A percentile compares a stretch with the other conserved stretches of the same genome.
Evolutionary conservation across 2,113 vertebrate genomes (phyloP).

Genomic region (Gavia stellata): DNA sequence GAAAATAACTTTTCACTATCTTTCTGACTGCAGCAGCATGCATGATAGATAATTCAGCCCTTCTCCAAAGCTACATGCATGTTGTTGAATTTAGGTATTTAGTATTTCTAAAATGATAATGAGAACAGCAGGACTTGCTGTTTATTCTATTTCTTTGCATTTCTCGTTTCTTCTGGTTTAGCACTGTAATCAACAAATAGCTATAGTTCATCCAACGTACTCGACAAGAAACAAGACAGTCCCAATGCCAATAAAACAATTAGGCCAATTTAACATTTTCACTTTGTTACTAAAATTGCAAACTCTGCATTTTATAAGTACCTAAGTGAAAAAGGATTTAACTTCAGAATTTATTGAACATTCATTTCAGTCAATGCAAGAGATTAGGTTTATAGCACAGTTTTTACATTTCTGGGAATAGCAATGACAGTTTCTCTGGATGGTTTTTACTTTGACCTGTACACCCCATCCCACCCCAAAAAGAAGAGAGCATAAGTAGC

Average conservation of each 20-base stretch:
- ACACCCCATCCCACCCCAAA: neutral
- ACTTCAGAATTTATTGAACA: neutral
- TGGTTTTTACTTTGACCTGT: neutral
- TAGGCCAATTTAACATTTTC: neutral
- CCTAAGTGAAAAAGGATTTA: neutral
- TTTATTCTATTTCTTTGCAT: neutral
- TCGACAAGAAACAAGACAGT: neutral
- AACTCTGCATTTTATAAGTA: neutral
- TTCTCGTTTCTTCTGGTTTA: neutral
- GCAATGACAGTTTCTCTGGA: neutral
- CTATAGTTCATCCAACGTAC: neutral
- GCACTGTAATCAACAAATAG: neutral
- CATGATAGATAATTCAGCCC: neutral
- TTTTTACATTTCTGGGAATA: neutral
- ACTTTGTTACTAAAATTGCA: neutral
- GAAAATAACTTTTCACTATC: neutral
- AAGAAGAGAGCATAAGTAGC: neutral
- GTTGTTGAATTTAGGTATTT: neutral
- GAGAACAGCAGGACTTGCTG: neutral
- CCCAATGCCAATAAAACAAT: neutral
- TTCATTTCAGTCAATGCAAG: neutral
- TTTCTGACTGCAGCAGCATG: neutral
- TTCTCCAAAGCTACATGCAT: neutral
- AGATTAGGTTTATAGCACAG: neutral
- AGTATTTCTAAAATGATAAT: neutral